Base-by-base conservation (phyloP, 1,140 invertebrate genomes). In the Ostrea denselamellosa region DNA sequence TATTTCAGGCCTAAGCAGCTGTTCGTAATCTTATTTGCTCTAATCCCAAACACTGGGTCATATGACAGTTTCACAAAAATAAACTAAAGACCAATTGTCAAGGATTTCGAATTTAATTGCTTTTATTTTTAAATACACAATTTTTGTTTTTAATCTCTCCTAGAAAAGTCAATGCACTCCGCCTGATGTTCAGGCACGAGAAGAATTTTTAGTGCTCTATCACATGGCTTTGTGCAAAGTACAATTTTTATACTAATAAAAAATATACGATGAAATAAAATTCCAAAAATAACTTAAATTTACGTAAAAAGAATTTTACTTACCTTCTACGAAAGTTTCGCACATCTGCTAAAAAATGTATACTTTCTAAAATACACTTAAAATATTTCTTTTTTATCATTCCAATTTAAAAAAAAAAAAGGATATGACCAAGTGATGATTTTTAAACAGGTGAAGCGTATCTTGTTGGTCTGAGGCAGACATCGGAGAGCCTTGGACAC, bases 351-450 rank as follows among this genome's bases (percentile, higher is more conserved):
- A 0, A 44, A 44, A 44, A 10, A 68, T 22, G 22, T 68, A 65
- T 65, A n/a, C n/a, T 8, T 22, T 22, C 65, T 22, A 25, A 12
- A 44, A 44, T 44, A 44, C 34, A 28, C 8, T 71, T 12, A 25
- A 25, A 71, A 28, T 14, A 77, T 77, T 28, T 34, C 25, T 14
- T 28, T 77, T 3, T 34, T 4, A 34, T 28, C 14, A 14, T 62
- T 62, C 56, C 56, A 62, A 7, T 44, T 44, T n/a, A 62, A 97
- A 98, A n/a, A n/a, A n/a, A n/a, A n/a, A n/a, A n/a, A 98, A 98
- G 98, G 98, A 99, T 99, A 99, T 98, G 98, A 98, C 97, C 99
- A 99, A 81, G 98, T 98, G 95, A 99, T 99, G 95, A 99, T 97
- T 91, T 96, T 97, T 90, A 99, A 96, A 95, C 98, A 99, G 97